phyloP scores from a whole-genome alignment of 2,113 vertebrate species.

The Thalassarche chlororhynchos region DNA sequence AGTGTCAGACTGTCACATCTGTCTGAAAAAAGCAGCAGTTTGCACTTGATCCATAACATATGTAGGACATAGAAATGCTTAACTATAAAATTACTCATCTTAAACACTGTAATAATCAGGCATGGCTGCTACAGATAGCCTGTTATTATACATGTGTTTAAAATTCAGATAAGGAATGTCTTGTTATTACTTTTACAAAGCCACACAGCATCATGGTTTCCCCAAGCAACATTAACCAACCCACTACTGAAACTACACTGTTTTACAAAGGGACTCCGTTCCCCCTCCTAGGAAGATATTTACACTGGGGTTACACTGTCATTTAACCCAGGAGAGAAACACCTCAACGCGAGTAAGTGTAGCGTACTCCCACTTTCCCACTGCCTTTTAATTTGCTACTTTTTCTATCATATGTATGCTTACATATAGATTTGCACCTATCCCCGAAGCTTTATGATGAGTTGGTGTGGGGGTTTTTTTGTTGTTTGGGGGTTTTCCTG shows the following conservation, averaged over 20 bases:
- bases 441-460: neutral
- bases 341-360: fast-evolving
- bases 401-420: neutral
- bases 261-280: neutral
- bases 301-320: fast-evolving
- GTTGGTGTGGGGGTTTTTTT: neutral
- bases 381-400: neutral
- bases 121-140: neutral
- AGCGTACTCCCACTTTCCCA: neutral
- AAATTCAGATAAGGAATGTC: neutral
- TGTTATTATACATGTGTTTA: neutral
- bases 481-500: neutral
- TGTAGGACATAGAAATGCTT: neutral
- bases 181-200: neutral
- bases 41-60: neutral
- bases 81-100: neutral
- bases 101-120: neutral
- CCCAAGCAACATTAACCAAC: neutral
- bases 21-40: neutral
- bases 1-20: neutral
- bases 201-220: neutral
- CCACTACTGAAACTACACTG: neutral
- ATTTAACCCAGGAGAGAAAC: neutral
- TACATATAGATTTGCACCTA: fast-evolving
- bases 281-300: neutral